Base-by-base conservation (phyloP, 2,797 vertebrate species). In the Oceanodroma leucorhoa region DNA sequence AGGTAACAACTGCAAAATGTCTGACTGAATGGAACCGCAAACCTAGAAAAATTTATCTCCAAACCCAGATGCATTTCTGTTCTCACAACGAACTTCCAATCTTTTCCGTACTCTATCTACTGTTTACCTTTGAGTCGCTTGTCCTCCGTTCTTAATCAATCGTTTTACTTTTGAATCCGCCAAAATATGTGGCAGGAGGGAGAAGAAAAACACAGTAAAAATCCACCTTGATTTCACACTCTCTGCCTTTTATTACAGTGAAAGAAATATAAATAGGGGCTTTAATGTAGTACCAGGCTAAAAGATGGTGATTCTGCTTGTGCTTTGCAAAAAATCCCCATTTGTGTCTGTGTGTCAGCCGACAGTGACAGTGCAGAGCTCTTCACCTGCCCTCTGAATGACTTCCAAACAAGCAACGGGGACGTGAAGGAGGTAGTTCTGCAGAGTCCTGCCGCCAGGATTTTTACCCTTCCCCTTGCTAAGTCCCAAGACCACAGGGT, bases 331-430 rank as follows among this genome's bases (percentile, higher is more conserved):
- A 60, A 82, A 40, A 5, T 17, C 29, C 70, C 11, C 1, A 0
- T 21, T 32, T 22, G 19, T 66, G 34, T 18, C 66, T 12, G 34
- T 0, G 4, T 16, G 30, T 34, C 46, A 38, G 62, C 43, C 2
- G 1, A 4, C 9, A 14, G 83, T 10, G 64, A 5, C 26, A 0
- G 2, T 43, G 22, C 77, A 11, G 34, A 64, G 46, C 26, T 61
- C 81, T 50, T 40, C 50, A 45, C 53, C 54, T 26, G 34, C 46
- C 22, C 5, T 17, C 41, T 13, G 22, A 55, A 10, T 1, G 17
- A 9, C 24, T 40, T 11, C 27, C 53, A 75, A 84, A 32, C 0
- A 0, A 79, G 22, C 64, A 13, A 5, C 0, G 1, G 45, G 13
- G 21, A 41, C 2, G 0, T 10, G 67, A 54, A 38, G 54, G 32